These are phyloP conservation scores for Actinostola sp. DNA, from an alignment of 92 coral and sea anemone genomes.

Conservation along the genomic window DNA sequence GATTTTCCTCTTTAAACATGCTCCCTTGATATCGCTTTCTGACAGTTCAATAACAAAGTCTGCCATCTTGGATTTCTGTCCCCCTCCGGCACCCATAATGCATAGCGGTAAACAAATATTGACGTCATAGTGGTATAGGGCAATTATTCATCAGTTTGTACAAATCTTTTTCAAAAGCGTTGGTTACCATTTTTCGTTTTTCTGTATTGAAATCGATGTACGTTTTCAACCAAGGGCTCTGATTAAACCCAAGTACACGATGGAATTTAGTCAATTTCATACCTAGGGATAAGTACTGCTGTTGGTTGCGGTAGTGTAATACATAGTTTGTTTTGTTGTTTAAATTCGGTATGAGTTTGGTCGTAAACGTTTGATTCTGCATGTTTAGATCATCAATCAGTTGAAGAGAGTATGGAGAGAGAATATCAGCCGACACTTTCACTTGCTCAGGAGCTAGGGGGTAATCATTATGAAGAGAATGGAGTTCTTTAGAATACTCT, in stretches of 20 bases:
- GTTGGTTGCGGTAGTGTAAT: slow-evolving; percentile 24
- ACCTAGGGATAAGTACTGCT: slow-evolving; percentile 26
- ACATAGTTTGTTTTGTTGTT: slow-evolving; percentile 18
- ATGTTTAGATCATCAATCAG: neutral
- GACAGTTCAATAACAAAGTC: too few species aligned
- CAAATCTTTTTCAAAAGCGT: too few species aligned
- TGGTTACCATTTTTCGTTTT: too few species aligned
- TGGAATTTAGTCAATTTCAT: slow-evolving; percentile 18
- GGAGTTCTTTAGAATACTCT: slow-evolving; percentile 33
- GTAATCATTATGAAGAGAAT: slow-evolving; percentile 30
- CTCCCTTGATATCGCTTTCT: too few species aligned
- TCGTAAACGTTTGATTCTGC: neutral
- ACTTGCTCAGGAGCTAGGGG: slow-evolving; percentile 48
- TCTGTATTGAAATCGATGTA: slow-evolving; percentile 17
- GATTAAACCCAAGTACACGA: slow-evolving; percentile 14
- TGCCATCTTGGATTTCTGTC: too few species aligned
- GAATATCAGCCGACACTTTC: slow-evolving; percentile 32
- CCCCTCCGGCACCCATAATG: too few species aligned
- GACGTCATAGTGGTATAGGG: too few species aligned
- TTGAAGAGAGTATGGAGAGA: slow-evolving; percentile 34
- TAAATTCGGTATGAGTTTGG: slow-evolving; percentile 29
- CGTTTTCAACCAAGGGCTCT: slow-evolving; percentile 21
- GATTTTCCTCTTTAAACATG: too few species aligned
- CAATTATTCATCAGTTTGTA: too few species aligned
- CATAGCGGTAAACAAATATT: too few species aligned